Base-by-base conservation (phyloP, 2,888 invertebrate genomes). In the Drosophila barbarae region DNA sequence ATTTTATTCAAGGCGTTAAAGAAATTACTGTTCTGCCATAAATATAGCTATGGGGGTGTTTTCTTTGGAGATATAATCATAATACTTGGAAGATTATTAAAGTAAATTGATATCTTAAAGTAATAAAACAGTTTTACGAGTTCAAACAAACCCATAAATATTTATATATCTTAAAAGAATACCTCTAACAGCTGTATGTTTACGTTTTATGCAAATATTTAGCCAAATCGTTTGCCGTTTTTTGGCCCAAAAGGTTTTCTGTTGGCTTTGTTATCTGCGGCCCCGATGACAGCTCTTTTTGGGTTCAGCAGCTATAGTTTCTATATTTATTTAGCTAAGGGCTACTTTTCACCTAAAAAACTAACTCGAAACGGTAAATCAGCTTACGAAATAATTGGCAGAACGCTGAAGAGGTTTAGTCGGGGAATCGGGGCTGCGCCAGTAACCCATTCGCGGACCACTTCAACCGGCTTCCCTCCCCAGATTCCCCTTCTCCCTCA, bases 371-470 rank as follows among this genome's bases (percentile, higher is more conserved):
- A 64, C 63, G 65, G 65, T 65, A 64, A 18, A 58, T 55, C 10
- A 42, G 32, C 30, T 44, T 30, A 46, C 38, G 53, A 26, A 52
- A 65, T 63, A 64, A 64, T 63, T 63, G 51, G 64, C 41, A 42
- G 41, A 64, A 51, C 30, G 51, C 26, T 10, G 15, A 28, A 42
- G 26, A 42, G n/a, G 18, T 30, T 26, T 7, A 23, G 56, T 4
- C 23, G 21, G 54, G 55, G 39, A 50, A 42, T 42, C 50, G 41
- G 4, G 44, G 38, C 60, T 59, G 23, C 32, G 65, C 65, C 21
- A 63, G 51, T 63, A 64, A 63, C 63, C 63, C 32, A 64, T 64
- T 63, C 42, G 51, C 18, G 49, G 61, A 63, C 61, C 60, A 61
- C 60, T 47, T 60, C 47, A 47, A 35, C 28, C 36, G 42, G 51